Base-by-base conservation (phyloP, 2,113 vertebrate genomes). In the Brachyhypopomus gauderio region DNA sequence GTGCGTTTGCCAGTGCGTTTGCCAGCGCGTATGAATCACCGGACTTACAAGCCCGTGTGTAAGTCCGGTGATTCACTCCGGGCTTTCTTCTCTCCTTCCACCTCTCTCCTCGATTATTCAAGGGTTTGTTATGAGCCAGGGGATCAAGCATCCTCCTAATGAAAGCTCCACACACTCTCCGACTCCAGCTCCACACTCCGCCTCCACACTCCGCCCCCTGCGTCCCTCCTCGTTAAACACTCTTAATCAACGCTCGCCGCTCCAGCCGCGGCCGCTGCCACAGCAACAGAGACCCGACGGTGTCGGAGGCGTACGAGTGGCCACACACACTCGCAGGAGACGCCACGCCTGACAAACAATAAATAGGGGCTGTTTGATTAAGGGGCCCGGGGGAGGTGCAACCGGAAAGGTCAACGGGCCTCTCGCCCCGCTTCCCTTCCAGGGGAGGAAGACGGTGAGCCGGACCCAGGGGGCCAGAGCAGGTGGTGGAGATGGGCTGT, bases 211-310 rank as follows among this genome's bases (percentile, higher is more conserved):
- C 45, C 45, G 45, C 45, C 45, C 45, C 45, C 30, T 30, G 45
- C 52, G 62, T 73, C 59, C 66, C 67, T 73, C 11, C 78, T 63
- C n/a, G 77, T 73, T 81, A 73, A 78, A 23, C 36, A 41, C 56
- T 45, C 41, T 36, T 74, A 80, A 66, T 80, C 41, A 78, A 22
- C 14, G 58, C 30, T 75, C 30, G n/a, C 9, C 48, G 23, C 59
- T 27, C 36, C 58, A 59, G 59, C 36, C 27, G 11, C 23, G 23
- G 25, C 34, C 55, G 70, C 78, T 72, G 38, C 77, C 66, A 79
- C 66, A 48, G 78, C 59, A 80, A 67, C 48, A 0, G 60, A 25
- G 72, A 71, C 30, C 66, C 22, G 17, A 48, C 67, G n/a, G 70
- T 48, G 72, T 56, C 71, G 23, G 78, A 6, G 41, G 48, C 55